A percentile compares a stretch with the other conserved stretches of the same genome.
Conservation (phyloP, 2,888 invertebrate genomes). For the Chirona hameri region DNA sequence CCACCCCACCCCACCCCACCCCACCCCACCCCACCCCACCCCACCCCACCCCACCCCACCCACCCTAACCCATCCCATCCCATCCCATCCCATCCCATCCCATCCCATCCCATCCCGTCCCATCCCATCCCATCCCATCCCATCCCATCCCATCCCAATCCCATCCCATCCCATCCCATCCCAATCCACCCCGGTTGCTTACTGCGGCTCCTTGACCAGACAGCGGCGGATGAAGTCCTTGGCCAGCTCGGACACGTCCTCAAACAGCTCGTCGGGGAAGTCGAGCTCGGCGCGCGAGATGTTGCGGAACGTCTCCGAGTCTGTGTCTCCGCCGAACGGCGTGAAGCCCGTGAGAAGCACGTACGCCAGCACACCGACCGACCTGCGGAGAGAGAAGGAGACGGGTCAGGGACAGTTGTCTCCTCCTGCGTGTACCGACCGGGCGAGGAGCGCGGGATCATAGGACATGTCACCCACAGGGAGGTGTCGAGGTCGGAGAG, state of each 20-base stretch:
- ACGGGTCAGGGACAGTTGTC: too few relatives aligned
- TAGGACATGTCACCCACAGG: too few relatives aligned
- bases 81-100: background rate
- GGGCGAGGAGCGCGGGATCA: too few relatives aligned
- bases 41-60: background rate
- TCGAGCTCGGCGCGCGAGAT: slow-evolving; percentile 61
- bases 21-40: background rate
- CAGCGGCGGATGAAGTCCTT: slow-evolving; percentile 40
- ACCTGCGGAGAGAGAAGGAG: slow-evolving; percentile 33
- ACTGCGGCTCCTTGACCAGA: slow-evolving; percentile 29
- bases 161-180: background rate
- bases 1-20: background rate
- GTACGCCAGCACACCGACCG: slow-evolving; percentile 60
- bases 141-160: background rate
- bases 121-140: background rate
- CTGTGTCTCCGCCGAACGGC: slow-evolving; percentile 63
- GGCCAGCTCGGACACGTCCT: slow-evolving; percentile 57
- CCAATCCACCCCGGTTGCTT: background rate
- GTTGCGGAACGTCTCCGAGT: slow-evolving; percentile 64
- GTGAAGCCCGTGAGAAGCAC: slow-evolving; percentile 63
- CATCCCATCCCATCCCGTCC: background rate
- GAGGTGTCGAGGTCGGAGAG: too few relatives aligned
- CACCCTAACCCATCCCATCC: background rate
- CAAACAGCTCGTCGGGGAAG: slow-evolving; percentile 63
- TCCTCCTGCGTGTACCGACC: too few relatives aligned